Base-by-base conservation (phyloP, 2,113 vertebrate species). In the Tyrannus savana region DNA sequence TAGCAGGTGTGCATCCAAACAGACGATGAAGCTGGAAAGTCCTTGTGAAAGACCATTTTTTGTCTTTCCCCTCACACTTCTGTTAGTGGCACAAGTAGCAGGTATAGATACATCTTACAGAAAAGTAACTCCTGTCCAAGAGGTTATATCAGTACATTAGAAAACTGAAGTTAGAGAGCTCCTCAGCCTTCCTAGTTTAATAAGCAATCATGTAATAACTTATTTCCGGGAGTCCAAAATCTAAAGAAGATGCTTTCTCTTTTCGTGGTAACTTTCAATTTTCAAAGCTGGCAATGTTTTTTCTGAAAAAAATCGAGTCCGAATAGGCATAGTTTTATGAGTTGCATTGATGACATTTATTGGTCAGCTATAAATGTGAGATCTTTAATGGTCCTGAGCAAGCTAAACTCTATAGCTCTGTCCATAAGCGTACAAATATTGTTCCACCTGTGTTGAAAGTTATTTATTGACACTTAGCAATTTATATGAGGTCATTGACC, bases 401-500 rank as follows among this genome's bases (percentile, higher is more conserved):
- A 80, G 77, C 44, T 64, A 41, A 62, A 49, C 58, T 81, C 82
- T 55, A 16, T 42, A 50, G 39, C 37, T 87, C 52, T n/a, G 35
- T 83, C 91, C 84, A 49, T 39, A 66, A 63, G 35, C 24, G 3
- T 63, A 56, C 62, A 78, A 92, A 84, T 33, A 49, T 25, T 67
- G 69, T 90, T 71, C 74, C 72, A 89, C 81, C 81, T 11, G 14
- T 85, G 92, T 37, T 49, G 59, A 93, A 88, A 97, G 89, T 81
- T 80, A 90, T 95, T 96, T 96, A 96, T 86, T 95, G 94, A 90
- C 3, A 19, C 87, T 95, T 69, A 91, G 63, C 75, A 90, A 94
- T 93, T 95, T 95, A 93, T 88, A 74, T 71, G 95, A 97, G 90
- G 77, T 59, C 75, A 69, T 30, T 0, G 8, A 66, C 58, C 75